These are phyloP conservation scores for Jaculus jaculus DNA, from an alignment of 2,113 vertebrate genomes.

Conservation along the genomic window DNA sequence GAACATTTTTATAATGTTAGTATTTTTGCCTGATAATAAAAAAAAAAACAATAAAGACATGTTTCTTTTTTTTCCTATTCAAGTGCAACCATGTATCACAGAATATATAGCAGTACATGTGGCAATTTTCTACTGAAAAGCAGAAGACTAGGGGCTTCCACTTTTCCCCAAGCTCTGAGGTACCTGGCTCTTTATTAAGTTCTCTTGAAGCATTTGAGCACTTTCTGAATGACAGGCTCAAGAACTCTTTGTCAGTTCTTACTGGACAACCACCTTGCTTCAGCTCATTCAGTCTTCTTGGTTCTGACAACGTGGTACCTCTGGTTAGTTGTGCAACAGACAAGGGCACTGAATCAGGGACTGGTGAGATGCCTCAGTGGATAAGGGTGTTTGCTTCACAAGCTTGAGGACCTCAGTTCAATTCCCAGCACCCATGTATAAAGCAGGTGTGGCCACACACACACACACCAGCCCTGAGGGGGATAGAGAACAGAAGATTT, in stretches of 20 bases:
- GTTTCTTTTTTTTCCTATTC: background rate
- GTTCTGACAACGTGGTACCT: background rate
- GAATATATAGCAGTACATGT: background rate
- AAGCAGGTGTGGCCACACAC: too few species aligned
- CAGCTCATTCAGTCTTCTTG: background rate
- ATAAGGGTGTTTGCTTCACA: too few species aligned
- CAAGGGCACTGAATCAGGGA: too few species aligned
- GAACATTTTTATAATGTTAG: background rate
- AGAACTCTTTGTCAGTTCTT: background rate
- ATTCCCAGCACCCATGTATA: too few species aligned
- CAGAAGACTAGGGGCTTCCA: background rate
- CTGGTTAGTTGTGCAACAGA: background rate
- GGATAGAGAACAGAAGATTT: too few species aligned
- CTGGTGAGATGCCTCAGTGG: too few species aligned
- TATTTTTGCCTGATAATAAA: constrained; percentile 42
- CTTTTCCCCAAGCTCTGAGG: background rate
- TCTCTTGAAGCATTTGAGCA: background rate
- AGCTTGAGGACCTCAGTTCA: too few species aligned
- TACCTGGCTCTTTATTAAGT: background rate
- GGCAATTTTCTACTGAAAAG: constrained; percentile 11
- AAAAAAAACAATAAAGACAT: background rate
- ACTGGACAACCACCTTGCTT: background rate
- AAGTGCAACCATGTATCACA: background rate
- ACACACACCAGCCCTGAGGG: too few species aligned
- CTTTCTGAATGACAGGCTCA: background rate